Conservation (phyloP, 2,888 invertebrate species). For the Microplitis manilae region DNA sequence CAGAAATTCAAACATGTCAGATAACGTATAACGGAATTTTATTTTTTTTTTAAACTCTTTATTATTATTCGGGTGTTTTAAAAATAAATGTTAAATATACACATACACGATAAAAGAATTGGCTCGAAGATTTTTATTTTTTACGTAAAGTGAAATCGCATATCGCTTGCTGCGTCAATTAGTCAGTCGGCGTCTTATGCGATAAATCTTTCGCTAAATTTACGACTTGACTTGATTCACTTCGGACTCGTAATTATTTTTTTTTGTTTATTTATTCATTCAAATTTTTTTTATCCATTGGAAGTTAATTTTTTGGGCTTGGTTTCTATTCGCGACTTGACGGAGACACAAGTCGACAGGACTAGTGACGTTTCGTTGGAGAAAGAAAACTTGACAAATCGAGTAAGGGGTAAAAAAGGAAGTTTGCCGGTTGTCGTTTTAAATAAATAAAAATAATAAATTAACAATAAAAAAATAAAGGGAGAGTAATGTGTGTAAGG, state of each 20-base stretch:
- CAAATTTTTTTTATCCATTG: too few relatives aligned
- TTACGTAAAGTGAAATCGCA: conserved; percentile 51
- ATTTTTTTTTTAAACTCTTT: conserved; percentile 29
- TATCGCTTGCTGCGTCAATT: conserved; percentile 62
- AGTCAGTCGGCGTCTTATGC: conserved; percentile 58
- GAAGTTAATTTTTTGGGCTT: background rate
- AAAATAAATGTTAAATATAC: background rate
- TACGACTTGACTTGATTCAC: conserved; percentile 25
- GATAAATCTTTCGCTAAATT: conserved; percentile 58
- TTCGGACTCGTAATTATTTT: background rate
- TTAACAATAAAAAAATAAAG: conserved; percentile 2
- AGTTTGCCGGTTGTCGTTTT: conserved; percentile 16
- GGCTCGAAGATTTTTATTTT: conserved; percentile 9
- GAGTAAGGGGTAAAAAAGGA: background rate
- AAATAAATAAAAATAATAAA: background rate
- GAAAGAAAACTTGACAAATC: conserved; percentile 39
- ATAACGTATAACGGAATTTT: conserved; percentile 47
- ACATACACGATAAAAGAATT: background rate
- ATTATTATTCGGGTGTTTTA: conserved; percentile 3
- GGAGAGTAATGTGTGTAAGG: conserved; percentile 15
- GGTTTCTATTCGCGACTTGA: background rate
- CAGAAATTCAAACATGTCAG: conserved; percentile 43
- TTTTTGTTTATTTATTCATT: too few relatives aligned
- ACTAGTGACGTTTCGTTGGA: too few relatives aligned
- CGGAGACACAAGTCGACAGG: background rate